Base-by-base conservation (phyloP, 2,113 vertebrate genomes). In the Pterocles gutturalis region DNA sequence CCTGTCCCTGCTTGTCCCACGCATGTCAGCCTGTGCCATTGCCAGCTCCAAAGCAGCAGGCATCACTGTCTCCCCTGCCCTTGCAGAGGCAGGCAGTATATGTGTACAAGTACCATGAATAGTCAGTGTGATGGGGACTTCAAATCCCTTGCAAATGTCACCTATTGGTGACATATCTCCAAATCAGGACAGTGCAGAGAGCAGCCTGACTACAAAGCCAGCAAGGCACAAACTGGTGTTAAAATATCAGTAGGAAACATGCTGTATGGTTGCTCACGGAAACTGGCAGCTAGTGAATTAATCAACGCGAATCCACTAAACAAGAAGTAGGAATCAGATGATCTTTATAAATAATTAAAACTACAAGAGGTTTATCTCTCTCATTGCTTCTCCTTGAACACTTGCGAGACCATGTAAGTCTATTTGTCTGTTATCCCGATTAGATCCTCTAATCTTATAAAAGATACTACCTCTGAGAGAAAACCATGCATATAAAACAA, bases 131-230 rank as follows among this genome's bases (percentile, higher is more conserved):
- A 10, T 25, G 38, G 1, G 24, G 18, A 24, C 45, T 89, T 43
- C 43, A 85, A 85, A 88, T n/a, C 70, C 75, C 36, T 85, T 65
- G 25, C 70, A 94, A 93, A 91, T 83, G 41, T 76, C 78, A 83
- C 54, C 54, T n/a, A n/a, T n/a, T n/a, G n/a, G n/a, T n/a, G n/a
- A n/a, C n/a, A n/a, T n/a, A 84, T 76, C 38, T 91, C 61, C 53
- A 53, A 72, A 70, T 46, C 58, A 80, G 78, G 64, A 46, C 36
- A 83, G 17, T 0, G 2, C 0, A 58, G 45, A 65, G 5, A 79
- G 24, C 67, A 82, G 41, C 21, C 60, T 53, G 77, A 48, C 38
- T 72, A 45, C 29, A 78, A 57, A 84, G 16, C 31, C 76, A 75
- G 57, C 28, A 66, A 95, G 21, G 46, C 90, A 33, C n/a, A 85